A percentile compares a stretch with the other conserved stretches of the same genome.
Evolutionary conservation across 2,113 vertebrate species (phyloP).

Genomic region (Stomatorhinus ivindoensis): DNA sequence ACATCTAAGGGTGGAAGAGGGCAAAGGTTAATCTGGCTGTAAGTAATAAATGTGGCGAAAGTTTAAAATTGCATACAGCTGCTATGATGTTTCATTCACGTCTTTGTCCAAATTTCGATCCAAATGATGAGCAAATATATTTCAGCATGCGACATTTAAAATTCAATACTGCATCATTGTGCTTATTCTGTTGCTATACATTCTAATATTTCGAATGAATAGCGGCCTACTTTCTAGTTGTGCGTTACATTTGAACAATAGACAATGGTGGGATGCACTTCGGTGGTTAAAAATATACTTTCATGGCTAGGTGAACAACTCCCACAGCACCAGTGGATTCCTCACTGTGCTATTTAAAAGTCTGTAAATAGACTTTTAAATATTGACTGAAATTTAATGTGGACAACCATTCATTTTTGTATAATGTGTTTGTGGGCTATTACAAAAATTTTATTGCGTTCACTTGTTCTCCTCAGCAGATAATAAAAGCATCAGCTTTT

Average conservation of each 20-base stretch:
- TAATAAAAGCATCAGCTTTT: background rate
- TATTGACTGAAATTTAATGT: background rate
- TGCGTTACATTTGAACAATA: background rate
- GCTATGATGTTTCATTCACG: background rate
- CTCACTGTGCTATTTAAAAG: background rate
- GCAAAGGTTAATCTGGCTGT: slow-evolving; percentile 18
- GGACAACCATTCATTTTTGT: background rate
- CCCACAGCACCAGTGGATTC: background rate
- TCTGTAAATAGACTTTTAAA: background rate
- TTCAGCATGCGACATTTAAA: background rate
- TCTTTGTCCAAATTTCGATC: background rate
- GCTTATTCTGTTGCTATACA: background rate
- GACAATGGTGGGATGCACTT: background rate
- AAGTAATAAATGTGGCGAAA: slow-evolving; percentile 13
- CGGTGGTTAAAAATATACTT: background rate
- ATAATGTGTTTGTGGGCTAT: background rate
- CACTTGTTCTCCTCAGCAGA: slow-evolving; percentile 19
- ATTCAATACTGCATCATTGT: background rate
- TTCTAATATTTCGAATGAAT: background rate
- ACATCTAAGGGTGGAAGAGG: background rate
- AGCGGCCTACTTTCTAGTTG: background rate
- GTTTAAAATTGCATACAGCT: background rate
- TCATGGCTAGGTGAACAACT: background rate
- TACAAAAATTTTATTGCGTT: background rate
- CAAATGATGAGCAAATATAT: background rate